Conservation (phyloP, 1,140 invertebrate species). For the Drosophila paulistorum region DNA sequence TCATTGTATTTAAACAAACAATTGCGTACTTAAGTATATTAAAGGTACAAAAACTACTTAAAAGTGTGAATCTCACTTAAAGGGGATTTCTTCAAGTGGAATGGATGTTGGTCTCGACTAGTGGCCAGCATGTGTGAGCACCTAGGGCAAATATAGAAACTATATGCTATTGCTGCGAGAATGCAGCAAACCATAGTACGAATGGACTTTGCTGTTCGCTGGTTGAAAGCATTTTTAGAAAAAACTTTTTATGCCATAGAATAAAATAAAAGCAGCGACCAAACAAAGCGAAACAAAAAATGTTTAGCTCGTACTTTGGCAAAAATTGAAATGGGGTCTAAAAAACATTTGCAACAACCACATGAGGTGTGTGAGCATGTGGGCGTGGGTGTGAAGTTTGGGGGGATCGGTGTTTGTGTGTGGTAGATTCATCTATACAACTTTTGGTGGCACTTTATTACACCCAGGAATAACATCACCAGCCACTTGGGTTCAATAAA, state of each 20-base stretch:
- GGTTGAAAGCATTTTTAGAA: constrained; percentile 51
- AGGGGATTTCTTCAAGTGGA: neutral
- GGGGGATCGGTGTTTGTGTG: constrained; percentile 3
- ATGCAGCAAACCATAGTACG: constrained; percentile 24
- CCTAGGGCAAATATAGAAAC: constrained; percentile 55
- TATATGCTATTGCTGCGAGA: constrained; percentile 52
- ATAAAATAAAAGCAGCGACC: constrained; percentile 10
- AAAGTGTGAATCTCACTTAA: neutral
- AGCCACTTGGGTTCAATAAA: constrained; percentile 60
- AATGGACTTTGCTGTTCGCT: constrained; percentile 26
- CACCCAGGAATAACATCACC: constrained; percentile 9
- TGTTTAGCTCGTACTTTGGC: constrained; percentile 40
- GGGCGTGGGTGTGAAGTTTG: constrained; percentile 5
- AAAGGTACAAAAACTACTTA: no score
- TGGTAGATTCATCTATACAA: constrained; percentile 44
- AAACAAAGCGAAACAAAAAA: constrained; percentile 15
- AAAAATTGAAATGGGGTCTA: constrained; percentile 51
- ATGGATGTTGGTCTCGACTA: neutral
- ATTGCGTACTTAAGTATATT: no score
- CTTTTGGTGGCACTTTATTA: constrained; percentile 52
- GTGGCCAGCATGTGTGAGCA: constrained; percentile 36
- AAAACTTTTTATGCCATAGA: constrained; percentile 52
- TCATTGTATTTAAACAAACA: no score
- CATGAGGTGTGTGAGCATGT: constrained; percentile 39
- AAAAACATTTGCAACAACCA: constrained; percentile 35